Evolutionary conservation across 2,113 vertebrate species (phyloP).

Genomic region (human (Homo sapiens)): GRCh38 chr6:144001501-144002000

Average conservation of each 20-base stretch:
- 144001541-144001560: constrained; percentile 6
- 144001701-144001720: neutral
- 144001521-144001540: neutral
- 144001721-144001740: neutral
- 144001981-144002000: neutral
- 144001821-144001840: neutral
- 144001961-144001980: neutral
- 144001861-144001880: neutral
- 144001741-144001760: neutral
- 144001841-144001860: neutral
- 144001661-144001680: neutral
- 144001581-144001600: neutral
- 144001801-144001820: neutral
- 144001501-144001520: neutral
- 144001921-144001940: neutral
- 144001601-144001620: neutral
- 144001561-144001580: constrained; percentile 30
- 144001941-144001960: neutral
- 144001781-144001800: neutral
- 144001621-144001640: constrained; percentile 9
- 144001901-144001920: neutral
- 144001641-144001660: neutral
- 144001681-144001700: neutral
- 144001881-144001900: neutral
- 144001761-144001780: neutral